Evolutionary conservation across 2,888 invertebrate species (phyloP), one percentile per base, ranked within the genome.

Genomic region (Hirtodrosophila alboralis): DNA sequence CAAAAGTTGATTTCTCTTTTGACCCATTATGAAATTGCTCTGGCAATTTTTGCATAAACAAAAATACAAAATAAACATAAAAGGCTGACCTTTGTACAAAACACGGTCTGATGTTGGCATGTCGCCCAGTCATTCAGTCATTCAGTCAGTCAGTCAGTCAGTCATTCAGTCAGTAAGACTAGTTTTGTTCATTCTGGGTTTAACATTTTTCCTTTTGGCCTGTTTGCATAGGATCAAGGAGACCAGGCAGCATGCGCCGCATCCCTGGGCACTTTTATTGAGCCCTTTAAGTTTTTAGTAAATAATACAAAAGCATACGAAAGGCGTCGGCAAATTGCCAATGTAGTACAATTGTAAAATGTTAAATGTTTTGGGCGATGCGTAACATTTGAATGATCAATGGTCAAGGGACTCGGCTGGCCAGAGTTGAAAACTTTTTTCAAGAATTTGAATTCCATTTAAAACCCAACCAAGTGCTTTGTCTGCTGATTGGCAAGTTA

Each of bases 1-100:
- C 75, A 76, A 83, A 84, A 85, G 77, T 84, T 84, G 84, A 84
- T 84, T 84, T 84, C 85, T 84, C 84, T 68, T 84, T 85, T 85
- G 84, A 80, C 84, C 84, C 84, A 84, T 84, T 84, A 85, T 76
- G 78, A 84, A 83, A 84, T 84, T 83, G 84, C 84, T 80, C 72
- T 66, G 75, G 84, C 75, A 78, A 83, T 75, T 84, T 80, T 83
- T 75, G 85, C 78, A 83, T 79, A 79, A 83, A 79, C 83, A 83
- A 84, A n/a, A 79, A 83, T 79, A 81, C 80, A 73, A 81, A 80
- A 84, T 69, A 84, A 81, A 83, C 78, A 75, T 72, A 69, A 77
- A 81, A 78, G 63, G 74, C 67, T 74, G 80, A 83, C 81, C 81
- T 76, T 81, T 81, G 56, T 30, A 36, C 58, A 63, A 33, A 64